A percentile compares a stretch with the other conserved stretches of the same genome.
These are phyloP conservation scores for Streptopelia turtur DNA, from an alignment of 2,797 vertebrate species.

Conservation along the genomic window DNA sequence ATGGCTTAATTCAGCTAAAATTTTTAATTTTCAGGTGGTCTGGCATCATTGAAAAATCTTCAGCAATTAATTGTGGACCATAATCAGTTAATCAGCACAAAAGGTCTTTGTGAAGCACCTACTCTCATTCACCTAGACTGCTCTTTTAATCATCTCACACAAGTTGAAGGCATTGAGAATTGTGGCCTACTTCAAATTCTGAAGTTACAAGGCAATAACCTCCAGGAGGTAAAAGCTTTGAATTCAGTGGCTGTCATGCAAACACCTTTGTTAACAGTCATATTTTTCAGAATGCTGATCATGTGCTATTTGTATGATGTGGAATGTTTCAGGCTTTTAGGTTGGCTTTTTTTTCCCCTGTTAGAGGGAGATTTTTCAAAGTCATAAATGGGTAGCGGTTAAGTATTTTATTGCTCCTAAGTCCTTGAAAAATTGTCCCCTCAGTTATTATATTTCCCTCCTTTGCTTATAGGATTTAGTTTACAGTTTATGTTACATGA, in stretches of 20 bases:
- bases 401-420: background rate
- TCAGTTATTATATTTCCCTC: background rate
- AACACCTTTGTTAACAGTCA: background rate
- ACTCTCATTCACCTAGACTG: conserved; percentile 89
- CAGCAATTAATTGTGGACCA: conserved; percentile 88
- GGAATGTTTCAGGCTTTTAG: background rate
- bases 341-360: background rate
- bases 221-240: conserved; percentile 85
- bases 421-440: background rate
- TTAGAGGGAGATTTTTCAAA: background rate
- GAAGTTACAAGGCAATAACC: conserved; percentile 89
- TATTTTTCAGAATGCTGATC: background rate
- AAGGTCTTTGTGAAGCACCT: conserved; percentile 83
- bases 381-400: background rate
- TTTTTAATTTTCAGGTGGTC: conserved; percentile 82
- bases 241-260: background rate
- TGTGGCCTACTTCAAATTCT: conserved; percentile 88
- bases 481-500: background rate
- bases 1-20: background rate
- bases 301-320: background rate
- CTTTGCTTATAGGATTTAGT: background rate
- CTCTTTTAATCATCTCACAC: conserved; percentile 89
- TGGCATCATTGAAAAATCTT: conserved; percentile 86
- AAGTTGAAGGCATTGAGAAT: conserved; percentile 86
- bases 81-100: conserved; percentile 91